Base-by-base conservation (phyloP, 2,797 vertebrate genomes). In the Muscicapa comitata region DNA sequence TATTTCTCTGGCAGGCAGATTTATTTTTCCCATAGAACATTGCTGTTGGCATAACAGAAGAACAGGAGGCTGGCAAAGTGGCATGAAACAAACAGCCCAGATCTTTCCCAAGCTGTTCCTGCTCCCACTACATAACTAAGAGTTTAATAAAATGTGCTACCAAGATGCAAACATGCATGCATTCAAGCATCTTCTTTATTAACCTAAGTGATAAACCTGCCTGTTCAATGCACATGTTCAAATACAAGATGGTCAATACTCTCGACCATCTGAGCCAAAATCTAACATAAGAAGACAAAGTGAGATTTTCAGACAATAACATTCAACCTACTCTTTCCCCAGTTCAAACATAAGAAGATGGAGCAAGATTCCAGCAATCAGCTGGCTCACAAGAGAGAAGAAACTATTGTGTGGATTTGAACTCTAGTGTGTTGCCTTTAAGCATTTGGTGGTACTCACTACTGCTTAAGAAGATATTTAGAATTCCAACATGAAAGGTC, bases 401-500 rank as follows among this genome's bases (percentile, higher is more conserved):
- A 77, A 95, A 96, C 78, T 72, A 88, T 92, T 71, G 51, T 78
- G 66, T 77, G 71, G 65, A 74, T 70, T 95, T 96, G 87, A 94
- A 94, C 90, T 97, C 89, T 77, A 50, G 48, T 97, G 95, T 96
- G 90, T 87, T 97, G 97, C 94, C 71, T 96, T 96, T 95, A 92
- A 96, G 88, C 67, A 94, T 94, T 84, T 94, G 94, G 93, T 94
- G 94, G 85, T 94, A 73, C 90, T 97, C 94, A 95, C 90, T 88
- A 55, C 92, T 97, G 89, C 95, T 97, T 97, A 97, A 96, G 87
- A 97, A 94, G 93, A 96, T 91, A 96, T 93, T 97, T 97, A 97
- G 96, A 97, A 97, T 97, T 97, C 94, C 93, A 97, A 88, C 95
- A 94, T 95, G 85, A 98, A 97, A 96, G 93, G 88, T 96, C 93